Conservation (phyloP, 1,140 invertebrate species). For the Brachionus angularis region DNA sequence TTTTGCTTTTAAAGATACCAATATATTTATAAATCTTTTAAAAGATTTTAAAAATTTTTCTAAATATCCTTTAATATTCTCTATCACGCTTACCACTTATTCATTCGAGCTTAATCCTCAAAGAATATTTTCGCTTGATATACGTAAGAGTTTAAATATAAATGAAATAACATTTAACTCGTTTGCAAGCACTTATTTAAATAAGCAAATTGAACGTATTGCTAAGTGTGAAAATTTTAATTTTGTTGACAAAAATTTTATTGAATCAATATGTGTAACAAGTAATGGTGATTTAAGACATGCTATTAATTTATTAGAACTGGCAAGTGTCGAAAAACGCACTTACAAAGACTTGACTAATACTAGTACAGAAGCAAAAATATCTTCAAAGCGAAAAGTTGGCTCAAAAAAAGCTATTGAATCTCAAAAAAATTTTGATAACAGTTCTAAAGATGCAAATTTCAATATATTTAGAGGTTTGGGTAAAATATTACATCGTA, state of each 20-base stretch:
- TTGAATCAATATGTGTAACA: conserved; percentile 3
- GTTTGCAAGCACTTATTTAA: conserved; percentile 21
- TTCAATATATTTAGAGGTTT: conserved; percentile 17
- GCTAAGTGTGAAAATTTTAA: not conserved
- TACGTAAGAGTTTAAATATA: not conserved
- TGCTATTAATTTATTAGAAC: conserved; percentile 20
- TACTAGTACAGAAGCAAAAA: not conserved
- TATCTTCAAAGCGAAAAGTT: not conserved
- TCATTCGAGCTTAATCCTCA: not conserved
- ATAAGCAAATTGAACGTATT: conserved; percentile 21
- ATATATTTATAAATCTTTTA: conserved; percentile 29
- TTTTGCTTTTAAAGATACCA: conserved; percentile 12
- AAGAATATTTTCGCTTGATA: conserved; percentile 1
- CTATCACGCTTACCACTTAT: not conserved
- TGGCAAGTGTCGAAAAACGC: conserved; percentile 3
- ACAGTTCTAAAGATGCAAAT: conserved; percentile 15
- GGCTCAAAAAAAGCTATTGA: not conserved
- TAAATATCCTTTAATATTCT: conserved; percentile 13
- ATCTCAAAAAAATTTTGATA: not conserved
- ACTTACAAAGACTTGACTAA: no score
- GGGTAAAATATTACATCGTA: conserved; percentile 34
- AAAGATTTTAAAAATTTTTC: conserved; percentile 32
- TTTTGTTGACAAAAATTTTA: conserved; percentile 27
- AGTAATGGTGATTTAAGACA: conserved; percentile 29
- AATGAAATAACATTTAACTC: conserved; percentile 21